Evolutionary conservation across 2,888 invertebrate genomes (phyloP), one percentile per base, ranked within the genome.

Genomic region (Ypsolopha sequella): DNA sequence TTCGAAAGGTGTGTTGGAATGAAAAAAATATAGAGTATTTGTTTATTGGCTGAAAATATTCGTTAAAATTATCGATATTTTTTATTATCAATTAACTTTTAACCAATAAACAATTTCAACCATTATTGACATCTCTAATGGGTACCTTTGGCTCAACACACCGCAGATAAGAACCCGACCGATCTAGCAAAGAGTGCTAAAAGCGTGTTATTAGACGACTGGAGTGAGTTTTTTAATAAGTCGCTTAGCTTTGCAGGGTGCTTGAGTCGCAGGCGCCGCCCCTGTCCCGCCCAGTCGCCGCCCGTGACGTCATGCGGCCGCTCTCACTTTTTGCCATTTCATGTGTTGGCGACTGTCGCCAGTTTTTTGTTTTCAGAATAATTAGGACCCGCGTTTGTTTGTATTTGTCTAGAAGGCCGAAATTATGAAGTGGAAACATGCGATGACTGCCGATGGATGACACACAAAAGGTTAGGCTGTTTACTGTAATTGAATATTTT

Each of bases 321-420:
- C 68, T 70, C 65, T 66, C 67, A 68, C 75, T 79, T 82, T 82
- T 84, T 81, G 79, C 80, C 64, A 67, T 69, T 68, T 73, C 70
- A 70, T 73, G 75, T 73, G 76, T 43, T 72, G 76, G 77, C 75
- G 81, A 76, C 80, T 75, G 84, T 80, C 85, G 85, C 82, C 82
- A 70, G 73, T 77, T 84, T 86, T 72, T 76, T 72, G 59, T 62
- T 55, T 59, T 65, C 80, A 75, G 80, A 49, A 67, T 84, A 80
- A 84, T 85, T 80, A 80, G 78, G 78, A 68, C 65, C 70, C 51
- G 68, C 67, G 71, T 75, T 70, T 66, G 64, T 74, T 73, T 73
- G 72, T 75, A 69, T 76, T 77, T 79, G 77, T 76, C 72, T 70
- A 64, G 56, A 62, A 65, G 63, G 58, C 60, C 56, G 56, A 68